These are phyloP conservation scores for Sebastes matsubarae DNA, from an alignment of 2,797 vertebrate genomes.

Conservation along the genomic window DNA sequence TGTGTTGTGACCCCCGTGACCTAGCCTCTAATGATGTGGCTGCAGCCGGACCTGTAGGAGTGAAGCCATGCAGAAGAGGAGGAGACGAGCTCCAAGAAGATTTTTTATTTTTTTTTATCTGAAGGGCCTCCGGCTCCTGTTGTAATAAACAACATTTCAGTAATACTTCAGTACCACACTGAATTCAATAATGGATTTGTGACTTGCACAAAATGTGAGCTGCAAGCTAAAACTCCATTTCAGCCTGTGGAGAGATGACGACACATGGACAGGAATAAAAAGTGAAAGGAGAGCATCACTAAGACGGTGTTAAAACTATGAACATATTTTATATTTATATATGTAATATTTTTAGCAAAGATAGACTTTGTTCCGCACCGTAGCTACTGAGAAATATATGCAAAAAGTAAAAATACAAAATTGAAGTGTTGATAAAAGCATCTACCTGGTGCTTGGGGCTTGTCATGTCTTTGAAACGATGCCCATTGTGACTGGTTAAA, in stretches of 20 bases:
- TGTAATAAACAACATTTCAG: constrained; percentile 21
- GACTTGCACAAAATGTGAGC: not conserved
- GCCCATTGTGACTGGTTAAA: not conserved
- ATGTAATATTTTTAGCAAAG: too few species aligned
- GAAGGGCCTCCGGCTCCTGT: not conserved
- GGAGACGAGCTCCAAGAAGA: not conserved
- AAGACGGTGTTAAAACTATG: constrained; percentile 16
- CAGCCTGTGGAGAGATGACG: constrained; percentile 19
- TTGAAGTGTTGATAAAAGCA: not conserved
- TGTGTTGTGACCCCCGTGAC: constrained; percentile 74
- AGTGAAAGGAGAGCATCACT: not conserved
- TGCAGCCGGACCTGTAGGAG: constrained; percentile 43
- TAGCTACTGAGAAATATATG: not conserved
- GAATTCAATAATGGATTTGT: constrained; percentile 41
- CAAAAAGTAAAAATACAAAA: not conserved
- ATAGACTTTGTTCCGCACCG: not conserved
- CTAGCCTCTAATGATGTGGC: constrained; percentile 65
- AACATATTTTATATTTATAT: not conserved
- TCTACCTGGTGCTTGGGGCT: not conserved
- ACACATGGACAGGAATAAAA: constrained; percentile 14
- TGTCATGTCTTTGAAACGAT: not conserved
- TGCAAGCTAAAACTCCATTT: constrained; percentile 30
- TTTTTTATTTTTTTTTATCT: not conserved
- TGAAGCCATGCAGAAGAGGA: constrained; percentile 46
- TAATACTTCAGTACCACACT: constrained; percentile 10